These are phyloP conservation scores for Nemapogon koenigi DNA, from an alignment of 2,888 invertebrate species.

Conservation along the genomic window DNA sequence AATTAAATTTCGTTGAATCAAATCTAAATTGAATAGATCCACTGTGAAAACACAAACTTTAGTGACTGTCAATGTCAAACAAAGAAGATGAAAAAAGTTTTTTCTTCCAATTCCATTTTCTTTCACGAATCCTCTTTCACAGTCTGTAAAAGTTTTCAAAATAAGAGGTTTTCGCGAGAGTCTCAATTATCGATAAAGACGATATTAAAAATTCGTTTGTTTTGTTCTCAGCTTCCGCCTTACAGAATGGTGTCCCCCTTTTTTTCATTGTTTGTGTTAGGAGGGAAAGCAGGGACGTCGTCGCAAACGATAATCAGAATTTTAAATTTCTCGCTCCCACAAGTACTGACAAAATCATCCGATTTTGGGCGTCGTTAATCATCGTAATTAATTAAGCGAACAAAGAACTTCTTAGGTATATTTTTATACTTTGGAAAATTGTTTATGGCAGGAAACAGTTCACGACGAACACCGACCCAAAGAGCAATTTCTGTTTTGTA, in stretches of 20 bases:
- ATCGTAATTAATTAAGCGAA: conserved; percentile 49
- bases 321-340: conserved; percentile 53
- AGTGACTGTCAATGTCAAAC: conserved; percentile 62
- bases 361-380: conserved; percentile 55
- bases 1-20: conserved; percentile 45
- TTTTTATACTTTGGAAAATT: conserved; percentile 26
- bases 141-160: conserved; percentile 61
- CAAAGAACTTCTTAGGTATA: conserved; percentile 34
- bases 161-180: conserved; percentile 61
- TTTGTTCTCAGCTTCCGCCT: conserved; percentile 57
- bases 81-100: conserved; percentile 66
- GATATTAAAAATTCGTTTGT: conserved; percentile 66
- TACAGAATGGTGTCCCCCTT: conserved; percentile 47
- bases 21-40: conserved; percentile 60
- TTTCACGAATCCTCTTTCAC: conserved; percentile 58
- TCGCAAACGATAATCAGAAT: conserved; percentile 54
- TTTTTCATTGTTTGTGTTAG: conserved; percentile 58
- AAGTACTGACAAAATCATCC: conserved; percentile 50
- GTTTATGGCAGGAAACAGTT: conserved; percentile 32
- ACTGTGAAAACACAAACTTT: conserved; percentile 58
- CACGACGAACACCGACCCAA: too few species aligned
- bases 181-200: conserved; percentile 65
- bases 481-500: too few species aligned
- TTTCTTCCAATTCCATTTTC: conserved; percentile 58
- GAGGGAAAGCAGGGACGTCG: conserved; percentile 47